A percentile compares a stretch with the other conserved stretches of the same genome.
phyloP scores from a whole-genome alignment of 53 echinoderm and acorn worm genomes.

The Mesocentrotus franciscanus region DNA sequence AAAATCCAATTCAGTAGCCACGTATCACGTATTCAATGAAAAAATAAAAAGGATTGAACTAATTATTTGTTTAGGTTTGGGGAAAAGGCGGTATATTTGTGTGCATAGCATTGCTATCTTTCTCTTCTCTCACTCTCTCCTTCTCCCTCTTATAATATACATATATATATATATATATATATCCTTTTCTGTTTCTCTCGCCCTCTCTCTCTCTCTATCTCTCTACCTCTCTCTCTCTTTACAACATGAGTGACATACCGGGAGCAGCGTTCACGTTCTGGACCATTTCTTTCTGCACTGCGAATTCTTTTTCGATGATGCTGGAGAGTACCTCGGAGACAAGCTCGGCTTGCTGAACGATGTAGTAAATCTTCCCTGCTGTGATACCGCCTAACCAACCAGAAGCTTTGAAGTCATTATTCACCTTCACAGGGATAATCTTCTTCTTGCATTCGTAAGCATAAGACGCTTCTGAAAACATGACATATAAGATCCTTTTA shows the following conservation, averaged over 20 bases:
- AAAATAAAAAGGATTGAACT: neutral
- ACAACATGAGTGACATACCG: neutral
- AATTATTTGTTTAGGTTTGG: too few relatives aligned
- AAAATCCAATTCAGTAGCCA: too few relatives aligned
- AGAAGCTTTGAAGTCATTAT: neutral
- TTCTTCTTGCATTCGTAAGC: constrained; percentile 60
- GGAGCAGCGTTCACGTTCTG: neutral
- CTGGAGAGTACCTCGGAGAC: constrained; percentile 1
- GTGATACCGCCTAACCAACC: constrained; percentile 57
- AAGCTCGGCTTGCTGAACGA: neutral
- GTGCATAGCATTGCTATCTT: too few relatives aligned
- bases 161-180: too few relatives aligned
- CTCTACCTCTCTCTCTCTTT: neutral
- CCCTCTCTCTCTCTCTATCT: neutral
- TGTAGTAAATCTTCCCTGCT: constrained; percentile 57
- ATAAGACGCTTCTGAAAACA: constrained; percentile 53
- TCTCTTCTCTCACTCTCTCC: neutral
- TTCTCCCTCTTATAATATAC: too few relatives aligned
- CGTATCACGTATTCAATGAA: too few relatives aligned
- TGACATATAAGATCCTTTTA: neutral
- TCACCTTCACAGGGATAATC: constrained; percentile 37
- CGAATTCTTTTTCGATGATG: too few relatives aligned
- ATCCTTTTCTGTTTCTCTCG: too few relatives aligned
- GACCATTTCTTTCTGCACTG: too few relatives aligned
- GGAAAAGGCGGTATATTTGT: too few relatives aligned